Evolutionary conservation across 2,888 invertebrate genomes (phyloP), one percentile per base, ranked within the genome.

Genomic region (Steinernema carpocapsae): DNA sequence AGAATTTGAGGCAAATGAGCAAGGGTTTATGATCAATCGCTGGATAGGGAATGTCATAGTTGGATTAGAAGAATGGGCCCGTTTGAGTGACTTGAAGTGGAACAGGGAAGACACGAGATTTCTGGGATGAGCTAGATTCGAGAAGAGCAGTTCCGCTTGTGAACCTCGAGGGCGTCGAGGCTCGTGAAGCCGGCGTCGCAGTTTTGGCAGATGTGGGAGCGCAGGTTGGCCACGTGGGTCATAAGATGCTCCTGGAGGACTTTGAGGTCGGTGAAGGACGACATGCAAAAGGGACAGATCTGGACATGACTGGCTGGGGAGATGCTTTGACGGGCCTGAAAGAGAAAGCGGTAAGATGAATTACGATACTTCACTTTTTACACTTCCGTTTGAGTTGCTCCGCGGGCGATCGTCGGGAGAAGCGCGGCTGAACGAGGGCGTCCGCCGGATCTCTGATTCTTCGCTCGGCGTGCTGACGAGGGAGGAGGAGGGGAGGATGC

Each of bases 111-210:
- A 48, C 48, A 48, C 48, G 48, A 56, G 56, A 19, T 17, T 32
- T 10, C 14, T 26, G 32, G 17, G 64, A 29, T 29, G 26, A 64
- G 64, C 48, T 19, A 19, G 48, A 14, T 19, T 48, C 17, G 48
- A 4, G 48, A 17, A 17, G 64, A 24, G 64, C 64, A 64, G 64
- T 14, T 64, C 64, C 64, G 64, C 64, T 29, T 84, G 81, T 90
- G 89, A 56, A 86, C 85, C 74, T 87, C 85, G 17, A 90, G 85
- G 1, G 88, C 87, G 78, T 88, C 88, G 4, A 86, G 86, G 46
- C 88, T 89, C 19, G 89, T 89, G 83, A 90, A 90, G 12, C 90
- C 90, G 71, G 90, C 90, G 82, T 90, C 90, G 84, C 90, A 90
- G 76, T 75, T 64, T 14, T 32, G 43, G 83, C 90, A 90, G 12